Evolutionary conservation across 2,888 invertebrate genomes (phyloP), one percentile per base, ranked within the genome.

Genomic region (Hemicrepidius hirtus): DNA sequence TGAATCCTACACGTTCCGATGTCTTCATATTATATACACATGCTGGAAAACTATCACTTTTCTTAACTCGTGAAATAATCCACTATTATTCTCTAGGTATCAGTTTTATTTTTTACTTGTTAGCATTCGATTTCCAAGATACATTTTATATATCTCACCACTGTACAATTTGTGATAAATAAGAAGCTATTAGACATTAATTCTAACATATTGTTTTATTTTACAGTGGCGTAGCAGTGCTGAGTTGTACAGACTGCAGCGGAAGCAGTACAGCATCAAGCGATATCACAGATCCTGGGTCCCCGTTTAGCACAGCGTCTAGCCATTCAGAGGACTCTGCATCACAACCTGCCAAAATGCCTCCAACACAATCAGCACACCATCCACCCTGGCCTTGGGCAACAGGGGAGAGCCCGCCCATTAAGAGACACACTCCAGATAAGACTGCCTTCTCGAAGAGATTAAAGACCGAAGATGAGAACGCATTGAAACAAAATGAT

Each of bases 241-340:
- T 93, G 85, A 93, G 94, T 88, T 92, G 93, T 83, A 90, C 92
- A 74, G 94, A 94, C 81, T 93, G 91, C 86, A 89, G 89, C 82
- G 88, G 88, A 71, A 89, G 88, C 81, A 88, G 88, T 78, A 87
- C 86, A 77, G 85, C 88, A 85, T 89, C 86, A 81, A 95, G 95
- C 87, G 95, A 95, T 88, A 94, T 95, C 86, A 94, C 95, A 80
- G 95, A 95, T 86, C 95, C 95, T 68, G 93, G 94, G 77, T 95
- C 95, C 72, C 95, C 95, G 80, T 94, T 92, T 87, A 95, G 93
- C 86, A 92, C 93, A 78, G 88, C 89, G 82, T 89, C 91, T 77
- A 84, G 84, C 80, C 86, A 87, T 78, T 86, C 86, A 53, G 87
- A 86, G 78, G 86, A 85, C 76, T 85, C 86, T 59, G 84, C 83